Percentiles rank a stretch among this genome's conserved stretches.
Evolutionary conservation across 2,797 vertebrate species (phyloP).

Genomic region (Mormyrus hasselquistii): DNA sequence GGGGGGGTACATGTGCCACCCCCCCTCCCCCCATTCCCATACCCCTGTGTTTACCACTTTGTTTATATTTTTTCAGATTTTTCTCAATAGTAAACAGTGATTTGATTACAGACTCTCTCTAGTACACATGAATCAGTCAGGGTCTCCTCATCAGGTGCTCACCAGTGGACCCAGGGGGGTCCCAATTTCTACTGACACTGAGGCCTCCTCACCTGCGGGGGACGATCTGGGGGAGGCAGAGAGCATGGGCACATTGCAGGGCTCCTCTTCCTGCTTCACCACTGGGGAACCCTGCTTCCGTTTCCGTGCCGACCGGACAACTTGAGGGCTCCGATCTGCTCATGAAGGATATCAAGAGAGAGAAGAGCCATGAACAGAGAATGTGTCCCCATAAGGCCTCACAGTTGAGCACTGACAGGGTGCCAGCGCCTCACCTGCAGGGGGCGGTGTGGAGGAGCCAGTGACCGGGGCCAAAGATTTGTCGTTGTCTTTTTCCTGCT

Average conservation of each 20-base stretch:
- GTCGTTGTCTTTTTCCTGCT: conserved; percentile 18
- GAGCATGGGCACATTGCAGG: background rate
- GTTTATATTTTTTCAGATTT: background rate
- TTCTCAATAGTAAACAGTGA: background rate
- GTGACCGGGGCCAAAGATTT: background rate
- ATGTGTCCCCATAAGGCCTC: background rate
- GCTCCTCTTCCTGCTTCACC: conserved; percentile 19
- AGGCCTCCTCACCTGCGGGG: conserved; percentile 41
- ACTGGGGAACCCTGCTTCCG: conserved; percentile 25
- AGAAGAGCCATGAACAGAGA: background rate
- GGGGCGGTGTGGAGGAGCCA: background rate
- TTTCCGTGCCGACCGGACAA: conserved; percentile 36
- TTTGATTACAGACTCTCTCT: background rate
- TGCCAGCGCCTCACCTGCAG: background rate
- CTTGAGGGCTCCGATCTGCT: conserved; percentile 33
- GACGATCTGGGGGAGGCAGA: conserved; percentile 29
- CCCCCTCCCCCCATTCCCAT: background rate
- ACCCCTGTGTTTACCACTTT: background rate
- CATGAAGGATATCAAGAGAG: background rate
- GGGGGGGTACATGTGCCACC: background rate
- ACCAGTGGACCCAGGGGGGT: background rate
- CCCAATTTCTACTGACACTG: background rate
- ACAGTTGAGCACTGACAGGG: background rate
- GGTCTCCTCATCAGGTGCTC: conserved; percentile 14
- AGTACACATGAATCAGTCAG: background rate